A percentile compares a stretch with the other conserved stretches of the same genome.
Evolutionary conservation across 2,888 invertebrate species (phyloP).

Genomic region (Steinernema scapterisci): DNA sequence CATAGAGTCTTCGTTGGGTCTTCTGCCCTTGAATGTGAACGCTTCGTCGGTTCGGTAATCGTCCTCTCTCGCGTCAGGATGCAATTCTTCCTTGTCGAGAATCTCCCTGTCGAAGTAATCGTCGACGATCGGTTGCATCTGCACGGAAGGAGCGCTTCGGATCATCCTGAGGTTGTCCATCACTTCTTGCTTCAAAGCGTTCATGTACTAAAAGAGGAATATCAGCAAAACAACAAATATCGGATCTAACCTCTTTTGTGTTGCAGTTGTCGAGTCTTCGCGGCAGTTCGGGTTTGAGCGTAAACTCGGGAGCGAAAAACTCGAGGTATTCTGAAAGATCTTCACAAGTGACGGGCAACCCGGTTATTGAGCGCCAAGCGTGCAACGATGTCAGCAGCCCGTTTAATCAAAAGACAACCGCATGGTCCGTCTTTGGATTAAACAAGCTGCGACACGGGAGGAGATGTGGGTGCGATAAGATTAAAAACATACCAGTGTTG

Average conservation of each 20-base stretch:
- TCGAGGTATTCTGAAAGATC: conserved; percentile 80
- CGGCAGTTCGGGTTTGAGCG: conserved; percentile 88
- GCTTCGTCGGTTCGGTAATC: neutral
- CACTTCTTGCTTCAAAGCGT: conserved; percentile 83
- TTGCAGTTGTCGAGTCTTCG: conserved; percentile 87
- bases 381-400: too few species aligned
- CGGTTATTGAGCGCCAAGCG: too few species aligned
- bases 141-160: conserved; percentile 83
- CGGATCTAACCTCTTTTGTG: conserved; percentile 75
- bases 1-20: too few species aligned
- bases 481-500: conserved; percentile 46
- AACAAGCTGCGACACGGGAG: neutral
- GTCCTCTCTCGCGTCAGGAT: neutral
- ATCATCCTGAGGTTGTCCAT: conserved; percentile 91
- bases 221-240: neutral
- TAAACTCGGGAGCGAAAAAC: conserved; percentile 96
- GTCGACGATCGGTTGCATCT: conserved; percentile 77
- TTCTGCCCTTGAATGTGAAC: neutral
- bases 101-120: conserved; percentile 45
- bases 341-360: conserved; percentile 33
- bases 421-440: too few species aligned
- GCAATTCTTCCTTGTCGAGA: conserved; percentile 12
- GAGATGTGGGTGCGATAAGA: neutral
- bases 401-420: too few species aligned
- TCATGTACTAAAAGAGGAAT: conserved; percentile 77